Evolutionary conservation across 2,797 vertebrate genomes (phyloP), one percentile per base, ranked within the genome.

Genomic region (Pangasius sanitwongsei): DNA sequence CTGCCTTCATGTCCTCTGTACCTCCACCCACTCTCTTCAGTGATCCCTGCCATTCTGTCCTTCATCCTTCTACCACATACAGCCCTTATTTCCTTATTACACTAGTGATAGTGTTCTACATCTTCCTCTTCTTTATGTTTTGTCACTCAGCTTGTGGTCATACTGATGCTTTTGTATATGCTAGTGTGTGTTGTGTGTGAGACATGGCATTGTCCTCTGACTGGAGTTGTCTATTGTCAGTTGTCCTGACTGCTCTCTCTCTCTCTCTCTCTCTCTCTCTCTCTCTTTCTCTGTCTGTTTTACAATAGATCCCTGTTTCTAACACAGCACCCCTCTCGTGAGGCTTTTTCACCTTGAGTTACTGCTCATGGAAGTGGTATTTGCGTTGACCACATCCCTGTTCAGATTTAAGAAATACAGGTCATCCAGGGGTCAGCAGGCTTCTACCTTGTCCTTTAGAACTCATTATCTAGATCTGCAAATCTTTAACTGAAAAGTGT

Each of bases 161-260:
- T 83, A 20, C 82, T 48, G 80, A 83, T 87, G 55, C 83, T 90
- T 89, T 91, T 88, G 69, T 83, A 91, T 88, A 90, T 90, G 88
- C 86, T 85, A 13, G 74, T 16, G 81, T 90, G 80, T 86, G 18
- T 87, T 86, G 78, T 91, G 87, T 89, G 85, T 90, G 86, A 78
- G 88, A 93, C 91, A 92, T 95, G 94, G 95, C 94, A 94, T 95
- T 95, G 93, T 92, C 92, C 89, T 90, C 87, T 87, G 89, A 90
- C 92, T 90, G 93, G 91, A 87, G 61, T 57, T 86, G 91, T 92
- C 90, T 91, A 91, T 44, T 44, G 44, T 44, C 44, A 44, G 44
- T 44, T 44, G 44, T 93, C 94, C 93, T 93, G 92, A 93, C 91
- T 81, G 78, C 37, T 87, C 85, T 89, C 88, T 90, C 84, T 87